These are phyloP conservation scores for Aurelia aurita DNA, from an alignment of 30 jellyfish, hydroid and myxozoan genomes.

Conservation along the genomic window DNA sequence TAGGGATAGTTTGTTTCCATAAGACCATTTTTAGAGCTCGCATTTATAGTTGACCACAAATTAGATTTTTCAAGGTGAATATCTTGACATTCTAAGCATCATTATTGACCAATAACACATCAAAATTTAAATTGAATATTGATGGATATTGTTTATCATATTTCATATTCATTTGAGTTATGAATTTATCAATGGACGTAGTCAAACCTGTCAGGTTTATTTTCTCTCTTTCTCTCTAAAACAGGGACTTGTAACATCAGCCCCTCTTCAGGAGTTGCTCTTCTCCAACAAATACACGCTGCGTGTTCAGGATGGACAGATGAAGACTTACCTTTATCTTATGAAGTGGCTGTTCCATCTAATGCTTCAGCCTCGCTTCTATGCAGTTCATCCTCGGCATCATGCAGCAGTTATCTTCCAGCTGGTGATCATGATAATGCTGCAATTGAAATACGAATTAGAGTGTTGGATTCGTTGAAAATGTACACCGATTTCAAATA, in stretches of 20 bases:
- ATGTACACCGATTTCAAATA: slow-evolving; percentile 29
- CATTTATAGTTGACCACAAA: no score
- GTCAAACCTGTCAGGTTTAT: no score
- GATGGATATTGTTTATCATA: no score
- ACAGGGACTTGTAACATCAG: slow-evolving; percentile 6
- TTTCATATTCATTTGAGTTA: no score
- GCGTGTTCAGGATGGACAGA: slow-evolving; percentile 52
- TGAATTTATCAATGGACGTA: no score
- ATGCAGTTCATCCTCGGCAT: slow-evolving; percentile 1
- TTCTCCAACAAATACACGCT: not conserved
- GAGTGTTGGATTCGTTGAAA: slow-evolving; percentile 31
- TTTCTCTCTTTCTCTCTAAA: no score
- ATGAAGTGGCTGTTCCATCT: slow-evolving; percentile 27
- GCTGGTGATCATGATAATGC: slow-evolving; percentile 27
- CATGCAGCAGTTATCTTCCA: slow-evolving; percentile 27
- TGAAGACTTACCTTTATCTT: slow-evolving; percentile 38
- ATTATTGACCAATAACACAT: no score
- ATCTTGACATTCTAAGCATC: no score
- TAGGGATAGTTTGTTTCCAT: no score
- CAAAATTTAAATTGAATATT: no score
- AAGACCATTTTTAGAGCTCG: no score
- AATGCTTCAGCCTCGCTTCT: not conserved
- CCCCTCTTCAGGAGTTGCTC: slow-evolving; percentile 32
- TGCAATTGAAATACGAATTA: not conserved
- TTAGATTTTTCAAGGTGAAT: no score